phyloP scores from a whole-genome alignment of 2,797 vertebrate genomes.

The Microhierax caerulescens region DNA sequence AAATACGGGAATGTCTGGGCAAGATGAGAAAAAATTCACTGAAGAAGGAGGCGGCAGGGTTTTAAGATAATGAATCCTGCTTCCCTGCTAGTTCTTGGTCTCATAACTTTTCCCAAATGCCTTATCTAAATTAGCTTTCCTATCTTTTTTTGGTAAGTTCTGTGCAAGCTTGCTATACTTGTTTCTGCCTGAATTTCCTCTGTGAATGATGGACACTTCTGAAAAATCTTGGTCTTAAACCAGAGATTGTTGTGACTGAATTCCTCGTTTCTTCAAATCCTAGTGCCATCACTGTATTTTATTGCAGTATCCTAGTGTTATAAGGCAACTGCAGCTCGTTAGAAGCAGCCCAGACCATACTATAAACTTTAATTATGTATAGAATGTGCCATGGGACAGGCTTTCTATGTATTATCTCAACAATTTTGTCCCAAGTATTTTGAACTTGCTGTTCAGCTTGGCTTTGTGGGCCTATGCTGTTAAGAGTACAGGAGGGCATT shows the following conservation, averaged over 20 bases:
- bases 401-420: neutral
- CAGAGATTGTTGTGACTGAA: neutral
- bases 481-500: neutral
- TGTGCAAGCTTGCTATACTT: neutral
- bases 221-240: neutral
- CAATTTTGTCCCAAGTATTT: neutral
- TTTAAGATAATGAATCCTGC: neutral
- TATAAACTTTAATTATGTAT: neutral
- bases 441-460: neutral
- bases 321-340: neutral
- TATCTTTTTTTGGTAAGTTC: neutral
- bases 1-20: neutral
- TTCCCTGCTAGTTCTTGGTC: neutral
- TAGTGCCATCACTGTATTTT: neutral
- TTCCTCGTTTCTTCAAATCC: neutral
- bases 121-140: neutral
- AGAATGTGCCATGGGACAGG: neutral
- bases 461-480: neutral
- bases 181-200: neutral
- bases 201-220: neutral
- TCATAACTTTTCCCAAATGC: neutral
- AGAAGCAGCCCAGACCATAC: neutral
- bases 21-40: conserved; percentile 8
- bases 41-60: neutral
- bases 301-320: neutral